Percentiles rank a stretch among this genome's conserved stretches.
These are phyloP conservation scores for Falco naumanni DNA, from an alignment of 2,797 vertebrate species.

Conservation along the genomic window DNA sequence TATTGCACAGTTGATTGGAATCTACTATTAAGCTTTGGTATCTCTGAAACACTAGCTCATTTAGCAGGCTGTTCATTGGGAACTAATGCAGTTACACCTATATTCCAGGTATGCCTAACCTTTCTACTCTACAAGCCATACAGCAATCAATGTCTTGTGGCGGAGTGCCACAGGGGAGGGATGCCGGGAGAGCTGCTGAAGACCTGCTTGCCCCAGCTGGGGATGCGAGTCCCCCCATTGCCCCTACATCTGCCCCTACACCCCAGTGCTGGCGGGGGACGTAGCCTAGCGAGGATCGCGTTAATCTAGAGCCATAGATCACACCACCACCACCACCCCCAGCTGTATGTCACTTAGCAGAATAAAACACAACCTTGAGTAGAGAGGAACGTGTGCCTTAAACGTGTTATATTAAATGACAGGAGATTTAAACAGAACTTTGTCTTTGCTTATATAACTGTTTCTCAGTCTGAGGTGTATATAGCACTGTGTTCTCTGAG, in stretches of 20 bases:
- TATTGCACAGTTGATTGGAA: neutral
- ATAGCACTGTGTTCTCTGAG: neutral
- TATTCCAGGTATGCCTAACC: neutral
- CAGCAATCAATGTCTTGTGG: neutral
- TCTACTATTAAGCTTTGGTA: neutral
- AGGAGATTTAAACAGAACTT: neutral
- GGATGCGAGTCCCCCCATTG: neutral
- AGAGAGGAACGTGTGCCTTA: neutral
- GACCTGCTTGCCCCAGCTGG: neutral
- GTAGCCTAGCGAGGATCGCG: rapidly evolving
- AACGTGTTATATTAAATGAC: neutral
- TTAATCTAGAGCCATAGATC: neutral
- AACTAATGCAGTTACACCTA: neutral
- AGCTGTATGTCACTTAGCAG: neutral
- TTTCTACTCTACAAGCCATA: neutral
- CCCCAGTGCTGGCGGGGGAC: neutral
- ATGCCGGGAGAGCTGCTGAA: neutral
- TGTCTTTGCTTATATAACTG: constrained; percentile 4
- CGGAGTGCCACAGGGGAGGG: neutral
- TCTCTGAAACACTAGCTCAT: neutral
- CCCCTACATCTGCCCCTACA: neutral
- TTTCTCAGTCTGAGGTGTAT: neutral
- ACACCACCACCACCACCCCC: no score
- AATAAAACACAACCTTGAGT: neutral
- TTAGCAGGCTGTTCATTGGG: neutral